Evolutionary conservation across 2,113 vertebrate species (phyloP).

Genomic region (Triplophysa siluroides): DNA sequence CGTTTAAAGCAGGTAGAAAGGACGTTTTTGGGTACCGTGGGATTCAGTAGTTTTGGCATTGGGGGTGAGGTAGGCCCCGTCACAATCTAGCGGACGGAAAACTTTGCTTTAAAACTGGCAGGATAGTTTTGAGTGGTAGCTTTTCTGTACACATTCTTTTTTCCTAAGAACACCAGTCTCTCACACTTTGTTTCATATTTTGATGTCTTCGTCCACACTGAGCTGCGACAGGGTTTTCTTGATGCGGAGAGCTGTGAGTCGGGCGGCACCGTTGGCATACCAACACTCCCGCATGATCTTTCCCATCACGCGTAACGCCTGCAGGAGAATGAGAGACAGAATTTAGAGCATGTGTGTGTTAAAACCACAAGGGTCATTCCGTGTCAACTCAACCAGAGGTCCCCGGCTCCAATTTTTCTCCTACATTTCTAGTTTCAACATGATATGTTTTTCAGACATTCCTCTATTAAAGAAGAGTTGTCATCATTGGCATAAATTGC

Average conservation of each 20-base stretch:
- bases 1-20: background rate
- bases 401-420: no score
- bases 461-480: no score
- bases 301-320: conserved; percentile 93
- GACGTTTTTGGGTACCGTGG: conserved; percentile 46
- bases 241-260: conserved; percentile 91
- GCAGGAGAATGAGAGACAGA: background rate
- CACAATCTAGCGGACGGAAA: conserved; percentile 62
- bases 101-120: conserved; percentile 65
- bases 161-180: conserved; percentile 48
- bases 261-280: conserved; percentile 91
- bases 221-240: conserved; percentile 97
- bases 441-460: no score
- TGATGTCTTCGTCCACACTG: conserved; percentile 92
- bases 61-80: conserved; percentile 77
- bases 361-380: no score
- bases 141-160: conserved; percentile 41
- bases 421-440: no score
- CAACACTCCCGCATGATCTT: conserved; percentile 99
- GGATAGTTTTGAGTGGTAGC: conserved; percentile 64
- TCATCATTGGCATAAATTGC: no score
- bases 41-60: conserved; percentile 75
- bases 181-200: conserved; percentile 72
- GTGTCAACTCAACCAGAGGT: no score
- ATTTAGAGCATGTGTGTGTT: background rate